phyloP scores from a whole-genome alignment of 2,888 invertebrate genomes.

The Odontocolon sp. region DNA sequence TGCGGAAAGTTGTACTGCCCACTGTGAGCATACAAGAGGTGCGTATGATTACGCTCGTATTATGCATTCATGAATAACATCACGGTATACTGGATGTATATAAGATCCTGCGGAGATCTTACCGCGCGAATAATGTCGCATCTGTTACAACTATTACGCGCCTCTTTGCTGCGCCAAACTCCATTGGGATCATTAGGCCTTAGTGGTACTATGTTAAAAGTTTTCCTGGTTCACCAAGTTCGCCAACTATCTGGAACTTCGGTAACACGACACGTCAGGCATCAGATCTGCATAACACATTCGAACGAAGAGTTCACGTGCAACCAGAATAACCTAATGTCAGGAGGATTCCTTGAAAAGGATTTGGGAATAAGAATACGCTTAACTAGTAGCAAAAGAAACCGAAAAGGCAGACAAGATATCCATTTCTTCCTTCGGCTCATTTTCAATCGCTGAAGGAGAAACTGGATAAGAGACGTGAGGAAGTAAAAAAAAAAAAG shows the following conservation, averaged over 20 bases:
- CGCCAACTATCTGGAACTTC: background rate
- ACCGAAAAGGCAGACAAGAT: too few relatives aligned
- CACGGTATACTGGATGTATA: background rate
- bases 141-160: slow-evolving; percentile 67
- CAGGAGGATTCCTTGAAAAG: too few relatives aligned
- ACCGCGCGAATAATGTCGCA: slow-evolving; percentile 69
- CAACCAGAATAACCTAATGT: too few relatives aligned
- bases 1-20: slow-evolving; percentile 31
- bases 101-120: background rate
- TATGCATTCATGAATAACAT: slow-evolving; percentile 47
- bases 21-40: slow-evolving; percentile 13
- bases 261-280: slow-evolving; percentile 9
- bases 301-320: background rate
- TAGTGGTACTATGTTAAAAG: background rate
- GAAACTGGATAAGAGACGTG: background rate
- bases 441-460: slow-evolving; percentile 30
- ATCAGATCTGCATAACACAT: slow-evolving; percentile 45
- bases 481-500: slow-evolving; percentile 39
- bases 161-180: slow-evolving; percentile 13
- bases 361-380: background rate
- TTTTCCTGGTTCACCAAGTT: slow-evolving; percentile 16
- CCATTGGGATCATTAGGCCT: slow-evolving; percentile 32
- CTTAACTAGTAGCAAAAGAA: background rate
- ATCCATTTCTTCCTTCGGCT: background rate
- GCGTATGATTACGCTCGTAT: slow-evolving; percentile 38